phyloP scores from a whole-genome alignment of 2,888 invertebrate genomes.

The Steromphala cineraria region DNA sequence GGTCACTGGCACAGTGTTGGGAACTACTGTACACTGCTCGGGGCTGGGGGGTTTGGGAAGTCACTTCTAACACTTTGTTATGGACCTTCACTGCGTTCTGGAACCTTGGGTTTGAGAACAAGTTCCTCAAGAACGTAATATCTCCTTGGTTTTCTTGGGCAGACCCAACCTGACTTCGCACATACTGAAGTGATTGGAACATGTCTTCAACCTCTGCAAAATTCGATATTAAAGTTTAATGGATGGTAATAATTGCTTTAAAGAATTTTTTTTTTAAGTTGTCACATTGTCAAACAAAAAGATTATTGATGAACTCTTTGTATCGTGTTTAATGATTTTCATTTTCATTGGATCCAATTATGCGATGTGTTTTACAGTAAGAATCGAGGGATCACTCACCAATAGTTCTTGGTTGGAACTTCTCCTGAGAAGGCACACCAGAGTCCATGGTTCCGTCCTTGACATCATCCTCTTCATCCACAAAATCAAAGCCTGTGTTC shows the following conservation, averaged over 20 bases:
- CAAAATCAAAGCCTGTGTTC: constrained; percentile 68
- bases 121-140: constrained; percentile 55
- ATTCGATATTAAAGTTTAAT: not conserved
- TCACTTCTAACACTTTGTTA: constrained; percentile 64
- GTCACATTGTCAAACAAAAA: too few relatives aligned
- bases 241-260: too few relatives aligned
- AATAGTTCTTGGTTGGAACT: constrained; percentile 63
- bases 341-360: not conserved
- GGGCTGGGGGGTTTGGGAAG: constrained; percentile 53
- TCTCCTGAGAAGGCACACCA: constrained; percentile 29
- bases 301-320: too few relatives aligned
- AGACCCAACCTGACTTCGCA: constrained; percentile 49
- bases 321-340: too few relatives aligned
- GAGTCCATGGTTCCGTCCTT: constrained; percentile 40
- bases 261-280: too few relatives aligned
- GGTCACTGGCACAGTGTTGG: constrained; percentile 46
- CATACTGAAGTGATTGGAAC: constrained; percentile 51
- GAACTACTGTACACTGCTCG: constrained; percentile 51
- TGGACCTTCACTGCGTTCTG: constrained; percentile 66
- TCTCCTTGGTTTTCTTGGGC: constrained; percentile 59
- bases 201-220: constrained; percentile 45
- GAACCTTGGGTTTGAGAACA: constrained; percentile 67
- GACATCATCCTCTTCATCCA: constrained; percentile 61
- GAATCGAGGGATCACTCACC: constrained; percentile 44
- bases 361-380: not conserved